phyloP scores from a whole-genome alignment of 2,797 vertebrate species.

The Brachymystax lenok region DNA sequence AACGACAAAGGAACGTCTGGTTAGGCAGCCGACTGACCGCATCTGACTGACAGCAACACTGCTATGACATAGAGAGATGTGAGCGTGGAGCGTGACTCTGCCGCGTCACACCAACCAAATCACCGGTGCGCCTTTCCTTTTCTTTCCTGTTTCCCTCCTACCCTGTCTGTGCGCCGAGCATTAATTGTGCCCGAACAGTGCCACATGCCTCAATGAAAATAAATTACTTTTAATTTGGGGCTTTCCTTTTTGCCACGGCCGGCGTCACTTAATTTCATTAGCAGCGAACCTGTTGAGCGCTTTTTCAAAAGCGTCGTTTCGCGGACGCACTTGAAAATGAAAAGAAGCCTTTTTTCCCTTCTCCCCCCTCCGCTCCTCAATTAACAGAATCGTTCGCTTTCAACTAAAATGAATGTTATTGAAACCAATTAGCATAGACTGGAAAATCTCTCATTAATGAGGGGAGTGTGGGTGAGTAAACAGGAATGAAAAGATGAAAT shows the following conservation, averaged over 20 bases:
- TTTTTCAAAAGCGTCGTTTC: slow-evolving; percentile 91
- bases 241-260: slow-evolving; percentile 85
- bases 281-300: slow-evolving; percentile 93
- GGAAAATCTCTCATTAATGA: slow-evolving; percentile 99
- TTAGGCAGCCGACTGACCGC: slow-evolving; percentile 70
- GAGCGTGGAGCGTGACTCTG: background rate
- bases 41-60: slow-evolving; percentile 44
- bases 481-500: slow-evolving; percentile 99
- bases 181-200: slow-evolving; percentile 92
- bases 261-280: slow-evolving; percentile 99
- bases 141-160: slow-evolving; percentile 22
- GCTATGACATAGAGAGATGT: background rate
- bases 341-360: slow-evolving; percentile 76
- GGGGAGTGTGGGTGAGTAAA: slow-evolving; percentile 99
- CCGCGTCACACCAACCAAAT: background rate
- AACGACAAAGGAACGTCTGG: slow-evolving; percentile 57
- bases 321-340: slow-evolving; percentile 94
- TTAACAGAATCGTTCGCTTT: slow-evolving; percentile 99
- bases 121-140: background rate
- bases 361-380: slow-evolving; percentile 89
- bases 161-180: slow-evolving; percentile 69
- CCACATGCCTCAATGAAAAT: slow-evolving; percentile 97
- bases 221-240: slow-evolving; percentile 97
- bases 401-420: slow-evolving; percentile 99
- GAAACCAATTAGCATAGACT: slow-evolving; percentile 99